Percentiles rank a stretch among this genome's conserved stretches.
phyloP scores from a whole-genome alignment of 1,140 invertebrate genomes.

The Scylla paramamosain region DNA sequence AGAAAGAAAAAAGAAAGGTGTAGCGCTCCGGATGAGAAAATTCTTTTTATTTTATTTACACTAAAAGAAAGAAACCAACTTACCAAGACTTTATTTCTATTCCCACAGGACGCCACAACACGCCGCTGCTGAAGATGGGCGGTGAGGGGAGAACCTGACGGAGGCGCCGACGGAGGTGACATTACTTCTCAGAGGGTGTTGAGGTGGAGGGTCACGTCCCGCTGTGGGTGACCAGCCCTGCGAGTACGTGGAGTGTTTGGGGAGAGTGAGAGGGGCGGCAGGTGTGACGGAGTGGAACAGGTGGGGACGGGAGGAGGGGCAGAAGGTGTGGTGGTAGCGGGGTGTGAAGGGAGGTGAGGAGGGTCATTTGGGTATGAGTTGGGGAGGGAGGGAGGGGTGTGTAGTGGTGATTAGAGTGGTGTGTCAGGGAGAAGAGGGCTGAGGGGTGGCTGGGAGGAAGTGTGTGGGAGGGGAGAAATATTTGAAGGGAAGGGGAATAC shows the following conservation, averaged over 20 bases:
- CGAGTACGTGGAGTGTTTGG: neutral
- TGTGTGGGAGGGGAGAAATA: neutral
- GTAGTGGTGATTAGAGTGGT: neutral
- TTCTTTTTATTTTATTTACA: neutral
- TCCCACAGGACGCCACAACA: neutral
- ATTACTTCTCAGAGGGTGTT: neutral
- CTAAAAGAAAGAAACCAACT: neutral
- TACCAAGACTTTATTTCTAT: neutral
- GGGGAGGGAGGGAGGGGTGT: neutral
- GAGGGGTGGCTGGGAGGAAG: neutral
- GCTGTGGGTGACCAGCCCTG: neutral
- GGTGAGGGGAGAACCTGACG: neutral
- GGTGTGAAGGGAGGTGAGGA: neutral
- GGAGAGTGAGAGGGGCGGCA: neutral
- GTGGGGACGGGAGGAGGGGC: slow-evolving; percentile 27
- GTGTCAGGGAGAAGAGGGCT: neutral
- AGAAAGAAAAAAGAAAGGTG: neutral
- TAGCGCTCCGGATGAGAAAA: neutral
- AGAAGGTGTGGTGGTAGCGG: neutral
- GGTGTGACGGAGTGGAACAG: slow-evolving; percentile 3
- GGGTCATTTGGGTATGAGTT: neutral
- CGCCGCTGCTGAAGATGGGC: neutral
- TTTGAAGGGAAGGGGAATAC: slow-evolving; percentile 1
- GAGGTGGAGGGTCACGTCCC: neutral
- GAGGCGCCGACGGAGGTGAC: neutral